Evolutionary conservation across 2,113 vertebrate species (phyloP).

Genomic region (Xenopus borealis): DNA sequence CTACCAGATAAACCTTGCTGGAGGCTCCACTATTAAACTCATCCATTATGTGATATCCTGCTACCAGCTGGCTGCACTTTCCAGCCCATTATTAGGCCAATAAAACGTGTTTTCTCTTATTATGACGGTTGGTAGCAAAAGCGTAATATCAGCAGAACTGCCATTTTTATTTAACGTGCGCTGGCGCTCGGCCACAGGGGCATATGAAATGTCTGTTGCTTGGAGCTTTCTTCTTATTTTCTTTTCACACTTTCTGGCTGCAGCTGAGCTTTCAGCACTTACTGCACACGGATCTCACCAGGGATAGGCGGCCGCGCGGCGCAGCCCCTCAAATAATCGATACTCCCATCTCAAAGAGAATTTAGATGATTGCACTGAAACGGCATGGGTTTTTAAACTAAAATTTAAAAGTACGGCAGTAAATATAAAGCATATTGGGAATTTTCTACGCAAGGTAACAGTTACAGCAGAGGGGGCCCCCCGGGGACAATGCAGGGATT

Average conservation of each 20-base stretch:
- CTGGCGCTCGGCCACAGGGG: conserved; percentile 27
- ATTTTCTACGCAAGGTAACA: too few relatives aligned
- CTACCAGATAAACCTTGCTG: conserved; percentile 45
- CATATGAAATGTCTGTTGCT: background rate
- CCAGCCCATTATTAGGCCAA: conserved; percentile 54
- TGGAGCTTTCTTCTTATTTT: background rate
- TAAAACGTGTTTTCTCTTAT: conserved; percentile 48
- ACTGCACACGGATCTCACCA: too few relatives aligned
- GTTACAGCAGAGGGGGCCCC: too few relatives aligned
- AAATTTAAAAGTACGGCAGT: too few relatives aligned
- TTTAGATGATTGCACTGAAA: too few relatives aligned
- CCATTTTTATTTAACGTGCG: conserved; percentile 44
- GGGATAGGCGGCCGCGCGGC: too few relatives aligned
- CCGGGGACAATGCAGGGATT: too few relatives aligned
- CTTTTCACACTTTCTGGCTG: background rate
- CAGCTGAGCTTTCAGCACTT: too few relatives aligned
- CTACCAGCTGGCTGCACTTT: conserved; percentile 49
- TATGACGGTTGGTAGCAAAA: conserved; percentile 49
- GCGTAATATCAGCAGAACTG: conserved; percentile 45
- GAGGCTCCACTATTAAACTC: conserved; percentile 52
- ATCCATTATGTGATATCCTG: conserved; percentile 57
- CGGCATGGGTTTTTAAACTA: too few relatives aligned
- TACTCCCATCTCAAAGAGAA: too few relatives aligned
- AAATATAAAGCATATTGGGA: too few relatives aligned
- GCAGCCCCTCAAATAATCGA: too few relatives aligned